phyloP scores from a whole-genome alignment of 2,888 invertebrate genomes.

The Lepidocyrtinus sp. region DNA sequence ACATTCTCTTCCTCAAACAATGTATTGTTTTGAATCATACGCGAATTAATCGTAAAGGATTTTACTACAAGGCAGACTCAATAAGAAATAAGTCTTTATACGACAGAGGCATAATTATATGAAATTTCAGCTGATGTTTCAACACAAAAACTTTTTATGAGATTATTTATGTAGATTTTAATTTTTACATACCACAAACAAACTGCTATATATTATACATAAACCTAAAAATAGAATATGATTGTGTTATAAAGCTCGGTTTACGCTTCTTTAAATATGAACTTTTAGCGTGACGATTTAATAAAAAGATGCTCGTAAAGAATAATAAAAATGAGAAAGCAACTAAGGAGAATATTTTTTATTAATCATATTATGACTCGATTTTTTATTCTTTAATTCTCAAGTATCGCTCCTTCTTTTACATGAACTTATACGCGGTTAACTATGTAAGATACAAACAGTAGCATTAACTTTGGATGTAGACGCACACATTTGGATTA shows the following conservation, averaged over 20 bases:
- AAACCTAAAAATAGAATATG: slow-evolving; percentile 22
- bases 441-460: not conserved
- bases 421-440: not conserved
- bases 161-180: not conserved
- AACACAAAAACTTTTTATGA: not conserved
- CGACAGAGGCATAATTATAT: not conserved
- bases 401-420: not conserved
- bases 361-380: not conserved
- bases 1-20: too few species aligned
- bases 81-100: not conserved
- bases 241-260: slow-evolving; percentile 48
- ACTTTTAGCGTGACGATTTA: slow-evolving; percentile 52
- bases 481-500: not conserved
- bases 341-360: not conserved
- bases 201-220: slow-evolving; percentile 37
- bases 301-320: slow-evolving; percentile 31
- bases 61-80: not conserved
- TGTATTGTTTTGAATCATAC: too few species aligned
- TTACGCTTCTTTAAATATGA: slow-evolving; percentile 53
- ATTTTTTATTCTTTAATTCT: not conserved
- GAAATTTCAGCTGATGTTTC: not conserved
- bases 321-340: not conserved
- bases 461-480: not conserved
- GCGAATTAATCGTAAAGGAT: too few species aligned
- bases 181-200: slow-evolving; percentile 38